A percentile compares a stretch with the other conserved stretches of the same genome.
These are phyloP conservation scores for Cataglyphis hispanica DNA, from an alignment of 1,140 invertebrate genomes.

Conservation along the genomic window DNA sequence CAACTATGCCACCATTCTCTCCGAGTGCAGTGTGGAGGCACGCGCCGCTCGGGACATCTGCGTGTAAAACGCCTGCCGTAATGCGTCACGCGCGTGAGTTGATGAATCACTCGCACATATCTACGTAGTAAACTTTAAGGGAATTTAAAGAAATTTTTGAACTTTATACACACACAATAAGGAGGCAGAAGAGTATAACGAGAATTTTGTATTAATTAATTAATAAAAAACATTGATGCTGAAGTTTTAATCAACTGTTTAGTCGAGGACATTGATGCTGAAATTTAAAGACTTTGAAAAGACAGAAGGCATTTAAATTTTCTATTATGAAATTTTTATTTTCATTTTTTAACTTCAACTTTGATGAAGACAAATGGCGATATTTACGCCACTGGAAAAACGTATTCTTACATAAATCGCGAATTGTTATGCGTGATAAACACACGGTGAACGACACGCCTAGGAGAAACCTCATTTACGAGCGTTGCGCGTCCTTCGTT, in stretches of 20 bases:
- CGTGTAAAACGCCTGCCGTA: constrained; percentile 64
- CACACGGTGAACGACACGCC: background rate
- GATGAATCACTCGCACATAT: constrained; percentile 61
- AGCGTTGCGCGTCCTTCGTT: background rate
- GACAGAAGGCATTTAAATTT: no score
- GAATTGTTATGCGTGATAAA: background rate
- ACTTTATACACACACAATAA: no score
- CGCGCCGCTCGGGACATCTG: constrained; percentile 75
- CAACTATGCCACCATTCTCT: constrained; percentile 34
- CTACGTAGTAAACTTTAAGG: background rate
- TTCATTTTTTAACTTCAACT: no score
- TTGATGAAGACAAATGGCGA: no score
- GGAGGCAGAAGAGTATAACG: background rate
- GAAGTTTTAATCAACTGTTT: background rate
- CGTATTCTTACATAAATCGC: background rate
- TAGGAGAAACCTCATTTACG: constrained; percentile 29
- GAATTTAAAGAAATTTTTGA: background rate
- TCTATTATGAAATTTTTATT: no score
- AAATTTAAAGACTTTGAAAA: no score
- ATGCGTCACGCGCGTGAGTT: constrained; percentile 48
- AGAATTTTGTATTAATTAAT: background rate
- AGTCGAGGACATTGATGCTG: no score
- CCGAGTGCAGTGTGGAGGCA: constrained; percentile 64
- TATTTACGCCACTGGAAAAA: no score
- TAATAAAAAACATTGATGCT: background rate